Percentiles rank a stretch among this genome's conserved stretches.
Conservation (phyloP, 1,140 invertebrate genomes). For the Grapholita molesta region DNA sequence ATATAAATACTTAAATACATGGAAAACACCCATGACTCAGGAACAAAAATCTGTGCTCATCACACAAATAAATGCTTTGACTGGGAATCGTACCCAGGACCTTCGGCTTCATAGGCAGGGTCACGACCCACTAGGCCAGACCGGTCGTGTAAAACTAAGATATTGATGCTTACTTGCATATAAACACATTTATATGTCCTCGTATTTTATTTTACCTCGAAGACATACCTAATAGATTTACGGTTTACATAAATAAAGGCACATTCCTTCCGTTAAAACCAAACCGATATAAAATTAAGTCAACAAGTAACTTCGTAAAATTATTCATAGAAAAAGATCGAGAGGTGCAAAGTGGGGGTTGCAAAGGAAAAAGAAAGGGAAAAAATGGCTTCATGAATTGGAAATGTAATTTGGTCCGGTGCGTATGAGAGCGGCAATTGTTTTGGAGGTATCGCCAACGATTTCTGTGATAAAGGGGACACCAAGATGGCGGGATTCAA, state of each 20-base stretch:
- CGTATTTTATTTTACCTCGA: background rate
- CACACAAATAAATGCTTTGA: no score
- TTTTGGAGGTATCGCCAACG: slow-evolving; percentile 37
- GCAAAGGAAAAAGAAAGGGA: slow-evolving; percentile 22
- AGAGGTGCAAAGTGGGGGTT: slow-evolving; percentile 47
- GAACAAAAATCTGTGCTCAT: no score
- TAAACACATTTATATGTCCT: background rate
- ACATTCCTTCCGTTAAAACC: background rate
- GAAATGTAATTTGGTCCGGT: slow-evolving; percentile 59
- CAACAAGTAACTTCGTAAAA: slow-evolving; percentile 62
- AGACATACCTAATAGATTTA: background rate
- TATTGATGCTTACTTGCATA: no score
- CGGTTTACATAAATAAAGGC: background rate
- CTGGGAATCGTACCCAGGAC: no score
- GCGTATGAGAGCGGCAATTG: slow-evolving; percentile 43
- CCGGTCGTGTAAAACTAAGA: no score
- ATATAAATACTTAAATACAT: no score
- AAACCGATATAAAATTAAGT: slow-evolving; percentile 69
- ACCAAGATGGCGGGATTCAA: background rate
- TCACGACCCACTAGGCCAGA: no score
- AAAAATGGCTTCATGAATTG: slow-evolving; percentile 71
- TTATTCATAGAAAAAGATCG: slow-evolving; percentile 68
- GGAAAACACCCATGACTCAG: no score
- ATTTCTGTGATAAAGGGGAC: slow-evolving; percentile 39
- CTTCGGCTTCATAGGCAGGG: no score